These are phyloP conservation scores for Brachionus asplanchnoidis DNA, from an alignment of 1,140 invertebrate genomes.

Conservation along the genomic window DNA sequence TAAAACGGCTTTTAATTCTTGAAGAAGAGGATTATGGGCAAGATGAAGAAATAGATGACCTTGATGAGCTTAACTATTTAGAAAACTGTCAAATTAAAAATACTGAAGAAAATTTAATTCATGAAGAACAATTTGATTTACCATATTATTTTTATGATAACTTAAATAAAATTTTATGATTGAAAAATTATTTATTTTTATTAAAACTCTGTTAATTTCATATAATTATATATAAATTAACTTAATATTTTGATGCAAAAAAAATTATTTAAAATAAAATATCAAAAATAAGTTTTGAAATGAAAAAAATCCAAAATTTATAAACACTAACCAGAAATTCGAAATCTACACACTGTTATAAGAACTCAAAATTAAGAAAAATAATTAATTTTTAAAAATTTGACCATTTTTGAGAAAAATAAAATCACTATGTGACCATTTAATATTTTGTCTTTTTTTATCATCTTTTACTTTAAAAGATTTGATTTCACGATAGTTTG, in stretches of 20 bases:
- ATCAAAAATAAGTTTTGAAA: not conserved
- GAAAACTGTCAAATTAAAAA: not conserved
- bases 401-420: no score
- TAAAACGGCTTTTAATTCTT: no score
- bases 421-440: no score
- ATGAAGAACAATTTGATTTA: not conserved
- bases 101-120: not conserved
- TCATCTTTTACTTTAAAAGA: no score
- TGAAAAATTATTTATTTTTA: not conserved
- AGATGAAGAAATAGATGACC: not conserved
- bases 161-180: slow-evolving; percentile 1
- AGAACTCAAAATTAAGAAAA: not conserved
- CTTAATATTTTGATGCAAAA: not conserved
- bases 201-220: not conserved
- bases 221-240: not conserved
- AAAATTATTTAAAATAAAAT: not conserved
- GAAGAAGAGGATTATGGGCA: not conserved
- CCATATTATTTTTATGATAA: slow-evolving; percentile 10
- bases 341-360: not conserved
- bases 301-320: slow-evolving; percentile 1
- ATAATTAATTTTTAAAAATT: no score
- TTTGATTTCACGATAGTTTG: no score
- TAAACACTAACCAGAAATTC: slow-evolving; percentile 4
- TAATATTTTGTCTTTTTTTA: no score
- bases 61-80: not conserved